Evolutionary conservation across 2,113 vertebrate species (phyloP).

Genomic region (Gyps fulvus): DNA sequence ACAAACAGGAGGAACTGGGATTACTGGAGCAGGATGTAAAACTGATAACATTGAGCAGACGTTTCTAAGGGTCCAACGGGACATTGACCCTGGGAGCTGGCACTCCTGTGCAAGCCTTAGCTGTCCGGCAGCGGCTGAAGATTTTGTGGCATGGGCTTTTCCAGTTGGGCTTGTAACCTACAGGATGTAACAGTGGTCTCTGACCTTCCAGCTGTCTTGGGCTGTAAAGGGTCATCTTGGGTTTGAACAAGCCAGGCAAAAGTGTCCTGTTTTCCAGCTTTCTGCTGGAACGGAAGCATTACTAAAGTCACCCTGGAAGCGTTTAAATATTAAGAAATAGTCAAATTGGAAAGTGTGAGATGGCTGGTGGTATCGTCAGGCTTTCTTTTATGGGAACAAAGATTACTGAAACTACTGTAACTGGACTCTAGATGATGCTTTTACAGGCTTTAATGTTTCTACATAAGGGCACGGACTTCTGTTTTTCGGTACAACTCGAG

Average conservation of each 20-base stretch:
- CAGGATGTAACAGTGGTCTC: not conserved
- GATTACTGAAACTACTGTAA: not conserved
- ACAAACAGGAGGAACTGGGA: not conserved
- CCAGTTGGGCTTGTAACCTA: not conserved
- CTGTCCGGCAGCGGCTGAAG: not conserved
- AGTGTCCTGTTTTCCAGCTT: not conserved
- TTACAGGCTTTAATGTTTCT: not conserved
- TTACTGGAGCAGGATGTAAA: not conserved
- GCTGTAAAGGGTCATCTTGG: not conserved
- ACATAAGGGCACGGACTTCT: not conserved
- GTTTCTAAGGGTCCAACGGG: not conserved
- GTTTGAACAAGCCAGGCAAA: not conserved
- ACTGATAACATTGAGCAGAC: not conserved
- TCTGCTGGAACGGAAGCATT: not conserved
- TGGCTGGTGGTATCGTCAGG: not conserved
- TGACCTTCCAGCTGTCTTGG: not conserved
- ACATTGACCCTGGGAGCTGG: not conserved
- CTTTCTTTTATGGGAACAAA: not conserved
- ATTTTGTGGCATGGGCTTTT: not conserved
- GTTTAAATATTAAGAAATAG: not conserved
- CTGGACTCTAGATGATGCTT: not conserved
- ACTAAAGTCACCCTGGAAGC: not conserved
- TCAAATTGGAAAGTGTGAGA: not conserved
- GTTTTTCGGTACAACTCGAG: not conserved
- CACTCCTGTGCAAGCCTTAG: not conserved